phyloP scores from a whole-genome alignment of 1,140 invertebrate genomes.

The Drosophila leontia region DNA sequence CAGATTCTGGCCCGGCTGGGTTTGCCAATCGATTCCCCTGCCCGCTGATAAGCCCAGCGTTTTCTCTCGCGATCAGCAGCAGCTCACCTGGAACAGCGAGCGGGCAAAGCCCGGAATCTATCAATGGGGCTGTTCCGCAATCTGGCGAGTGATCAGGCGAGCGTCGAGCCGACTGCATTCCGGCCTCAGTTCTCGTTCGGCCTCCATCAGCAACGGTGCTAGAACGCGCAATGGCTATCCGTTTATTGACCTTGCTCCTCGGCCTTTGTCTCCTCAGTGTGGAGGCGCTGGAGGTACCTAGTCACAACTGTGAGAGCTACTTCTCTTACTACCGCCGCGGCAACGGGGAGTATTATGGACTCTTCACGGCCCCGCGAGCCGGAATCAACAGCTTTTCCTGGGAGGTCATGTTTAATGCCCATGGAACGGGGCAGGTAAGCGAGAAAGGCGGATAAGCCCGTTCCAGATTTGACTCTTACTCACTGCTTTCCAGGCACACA shows the following conservation, averaged over 20 bases:
- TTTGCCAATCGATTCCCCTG: not conserved
- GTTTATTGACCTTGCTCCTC: slow-evolving; percentile 29
- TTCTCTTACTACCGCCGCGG: slow-evolving; percentile 30
- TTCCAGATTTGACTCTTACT: not conserved
- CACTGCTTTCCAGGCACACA: slow-evolving; percentile 23
- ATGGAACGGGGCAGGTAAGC: slow-evolving; percentile 25
- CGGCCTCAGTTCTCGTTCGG: slow-evolving; percentile 42
- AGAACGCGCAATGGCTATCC: slow-evolving; percentile 38
- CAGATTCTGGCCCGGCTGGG: slow-evolving; percentile 3
- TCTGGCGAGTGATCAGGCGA: slow-evolving; percentile 14
- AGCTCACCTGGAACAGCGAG: not conserved
- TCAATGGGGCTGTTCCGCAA: slow-evolving; percentile 22
- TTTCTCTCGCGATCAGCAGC: slow-evolving; percentile 2
- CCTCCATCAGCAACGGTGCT: slow-evolving; percentile 46
- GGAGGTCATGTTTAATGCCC: slow-evolving; percentile 41
- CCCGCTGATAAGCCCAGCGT: slow-evolving; percentile 6
- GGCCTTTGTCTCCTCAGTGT: slow-evolving; percentile 41
- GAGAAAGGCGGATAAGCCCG: not conserved
- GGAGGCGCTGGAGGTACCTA: slow-evolving; percentile 25
- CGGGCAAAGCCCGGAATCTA: slow-evolving; percentile 56
- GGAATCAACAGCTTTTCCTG: slow-evolving; percentile 50
- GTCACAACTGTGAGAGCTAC: slow-evolving; percentile 40
- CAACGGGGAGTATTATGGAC: slow-evolving; percentile 35
- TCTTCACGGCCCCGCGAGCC: slow-evolving; percentile 32
- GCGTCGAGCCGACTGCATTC: slow-evolving; percentile 7